Base-by-base conservation (phyloP, 2,113 vertebrate species). In the Rynchops niger region DNA sequence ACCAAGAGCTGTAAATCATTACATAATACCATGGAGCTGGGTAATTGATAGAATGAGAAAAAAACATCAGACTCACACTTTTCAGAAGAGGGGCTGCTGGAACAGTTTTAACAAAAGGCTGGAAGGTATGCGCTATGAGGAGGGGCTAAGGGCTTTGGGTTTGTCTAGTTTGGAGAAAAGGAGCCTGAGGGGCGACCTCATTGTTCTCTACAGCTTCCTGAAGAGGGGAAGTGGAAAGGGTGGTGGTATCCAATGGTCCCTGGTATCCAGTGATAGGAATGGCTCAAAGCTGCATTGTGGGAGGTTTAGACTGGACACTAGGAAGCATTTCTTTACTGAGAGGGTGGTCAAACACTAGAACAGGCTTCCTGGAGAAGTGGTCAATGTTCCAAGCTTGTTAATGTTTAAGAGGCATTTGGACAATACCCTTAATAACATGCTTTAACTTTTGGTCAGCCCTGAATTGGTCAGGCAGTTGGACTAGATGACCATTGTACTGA, bases 331-430 rank as follows among this genome's bases (percentile, higher is more conserved):
- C 3, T 72, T 55, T 80, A 47, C 11, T 0, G 0, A 21, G 15
- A 62, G 3, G 1, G 12, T 55, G 9, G 61, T 38, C 20, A 53
- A 82, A 71, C 18, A 36, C 15, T 45, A 12, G 9, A 63, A 45
- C 7, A 65, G 58, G 6, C 26, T 83, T 80, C 15, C 32, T 76
- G 29, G 38, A 42, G 11, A 8, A 5, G 2, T 82, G 6, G 4
- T 34, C 0, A 0, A 34, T 47, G 11, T 5, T 19, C 5, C 22
- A 47, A 50, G 17, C 3, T 7, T 40, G 6, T n/a, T 15, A 49
- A 10, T 38, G 8, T 59, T 63, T 77, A 36, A 81, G 5, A 69
- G 1, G 4, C 13, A 36, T 93, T 94, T 76, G 12, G n/a, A 49
- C 36, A 36, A 49, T 36, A 12, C 2, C 6, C 30, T 45, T 55